Base-by-base conservation (phyloP, 2,113 vertebrate species). In the Cariama cristata region DNA sequence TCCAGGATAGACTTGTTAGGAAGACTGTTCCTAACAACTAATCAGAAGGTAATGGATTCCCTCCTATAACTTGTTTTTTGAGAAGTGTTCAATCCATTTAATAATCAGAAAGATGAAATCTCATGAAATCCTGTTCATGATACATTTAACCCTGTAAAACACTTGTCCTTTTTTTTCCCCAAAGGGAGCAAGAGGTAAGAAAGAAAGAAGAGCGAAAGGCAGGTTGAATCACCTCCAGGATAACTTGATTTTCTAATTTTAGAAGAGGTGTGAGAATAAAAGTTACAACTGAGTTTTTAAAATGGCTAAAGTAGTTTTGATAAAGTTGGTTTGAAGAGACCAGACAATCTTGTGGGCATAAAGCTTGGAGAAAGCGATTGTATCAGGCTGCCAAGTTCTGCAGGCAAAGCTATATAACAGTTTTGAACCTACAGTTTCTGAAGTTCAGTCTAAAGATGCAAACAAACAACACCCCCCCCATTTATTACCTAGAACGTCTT, bases 391-490 rank as follows among this genome's bases (percentile, higher is more conserved):
- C 10, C 28, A 73, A 56, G 53, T 50, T 77, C 58, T 33, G 12
- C 35, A 79, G 55, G 58, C 40, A 86, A 79, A 75, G 5, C 10
- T 52, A 42, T 12, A 4, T 3, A 56, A 52, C 4, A 14, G 4
- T 49, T 87, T 49, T 5, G 17, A 69, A n/a, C 4, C 23, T 67
- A 74, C 3, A 9, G 49, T 56, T 91, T 73, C 20, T 27, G 86
- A 30, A 83, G 88, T 40, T 73, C 23, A 33, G 9, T 42, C 7
- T 52, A 75, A 21, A 27, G 42, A 6, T 1, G 3, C 38, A 62
- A 40, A 49, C 20, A 33, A 47, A 35, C 6, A 32, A 24, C 2
- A 3, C 12, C 3, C 1, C 7, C 27, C 6, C 7, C 6, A 63
- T 30, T 68, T 88, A 45, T 44, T 11, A 3, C 13, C 24, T 24